These are phyloP conservation scores for Luffia ferchaultella DNA, from an alignment of 2,888 invertebrate species.

Conservation along the genomic window DNA sequence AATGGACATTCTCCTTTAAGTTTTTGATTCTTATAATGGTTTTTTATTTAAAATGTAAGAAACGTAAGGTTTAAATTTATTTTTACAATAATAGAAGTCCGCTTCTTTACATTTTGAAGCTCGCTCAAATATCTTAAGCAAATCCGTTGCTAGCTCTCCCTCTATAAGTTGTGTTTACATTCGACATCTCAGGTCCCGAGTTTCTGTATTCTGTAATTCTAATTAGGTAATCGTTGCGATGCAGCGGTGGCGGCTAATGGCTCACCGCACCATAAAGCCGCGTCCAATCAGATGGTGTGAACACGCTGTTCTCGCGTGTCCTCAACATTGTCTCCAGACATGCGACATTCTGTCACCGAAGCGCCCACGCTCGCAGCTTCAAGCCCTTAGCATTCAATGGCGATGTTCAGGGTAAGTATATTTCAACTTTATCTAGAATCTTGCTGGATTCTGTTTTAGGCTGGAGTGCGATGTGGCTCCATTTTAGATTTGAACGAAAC, in stretches of 20 bases:
- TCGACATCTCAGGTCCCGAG: background rate
- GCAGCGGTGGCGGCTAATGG: background rate
- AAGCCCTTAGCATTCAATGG: background rate
- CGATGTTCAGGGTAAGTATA: too few relatives aligned
- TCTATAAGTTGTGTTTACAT: too few relatives aligned
- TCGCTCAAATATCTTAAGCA: too few relatives aligned
- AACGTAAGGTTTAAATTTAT: too few relatives aligned
- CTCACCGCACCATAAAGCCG: constrained; percentile 16
- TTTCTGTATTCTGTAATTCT: constrained; percentile 41
- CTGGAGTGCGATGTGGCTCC: too few relatives aligned
- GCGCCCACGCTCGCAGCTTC: constrained; percentile 22
- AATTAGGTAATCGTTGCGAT: constrained; percentile 59
- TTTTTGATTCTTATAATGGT: too few relatives aligned
- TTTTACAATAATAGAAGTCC: too few relatives aligned
- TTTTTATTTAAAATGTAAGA: too few relatives aligned
- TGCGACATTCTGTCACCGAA: constrained; percentile 62
- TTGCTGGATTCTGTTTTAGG: background rate
- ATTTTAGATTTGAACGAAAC: too few relatives aligned
- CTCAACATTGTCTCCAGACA: constrained; percentile 46
- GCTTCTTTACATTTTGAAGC: too few relatives aligned
- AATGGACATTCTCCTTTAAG: too few relatives aligned
- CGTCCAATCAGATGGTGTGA: constrained; percentile 60
- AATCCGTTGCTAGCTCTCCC: too few relatives aligned
- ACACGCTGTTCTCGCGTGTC: constrained; percentile 45
- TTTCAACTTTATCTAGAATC: background rate